Evolutionary conservation across 2,888 invertebrate genomes (phyloP).

Genomic region (Spodoptera picta): DNA sequence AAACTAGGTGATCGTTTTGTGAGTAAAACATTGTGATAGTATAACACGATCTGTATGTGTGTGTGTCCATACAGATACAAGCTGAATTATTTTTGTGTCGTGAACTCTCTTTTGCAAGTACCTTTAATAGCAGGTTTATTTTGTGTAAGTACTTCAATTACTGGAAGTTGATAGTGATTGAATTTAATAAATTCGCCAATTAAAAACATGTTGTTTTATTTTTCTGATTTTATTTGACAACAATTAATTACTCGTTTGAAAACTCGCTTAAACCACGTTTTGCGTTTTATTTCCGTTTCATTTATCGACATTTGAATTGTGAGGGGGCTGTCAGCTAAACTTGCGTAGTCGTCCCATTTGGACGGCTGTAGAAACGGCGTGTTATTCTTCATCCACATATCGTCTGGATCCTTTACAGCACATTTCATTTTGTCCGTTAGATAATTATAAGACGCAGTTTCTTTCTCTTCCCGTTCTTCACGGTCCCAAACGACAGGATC

Average conservation of each 20-base stretch:
- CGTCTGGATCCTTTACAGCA: slow-evolving; percentile 23
- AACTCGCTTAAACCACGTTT: slow-evolving; percentile 67
- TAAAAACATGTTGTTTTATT: slow-evolving; percentile 75
- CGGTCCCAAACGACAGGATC: slow-evolving; percentile 65
- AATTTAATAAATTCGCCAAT: slow-evolving; percentile 88
- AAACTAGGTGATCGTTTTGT: slow-evolving; percentile 58
- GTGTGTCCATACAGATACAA: slow-evolving; percentile 68
- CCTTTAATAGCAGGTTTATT: slow-evolving; percentile 79
- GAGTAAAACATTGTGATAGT: slow-evolving; percentile 75
- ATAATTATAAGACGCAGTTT: slow-evolving; percentile 49
- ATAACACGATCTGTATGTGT: slow-evolving; percentile 67
- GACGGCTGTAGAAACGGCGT: slow-evolving; percentile 67
- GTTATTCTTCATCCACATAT: slow-evolving; percentile 63
- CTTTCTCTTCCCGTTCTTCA: slow-evolving; percentile 49
- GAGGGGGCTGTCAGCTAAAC: slow-evolving; percentile 62
- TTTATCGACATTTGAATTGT: slow-evolving; percentile 69
- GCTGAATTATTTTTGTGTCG: slow-evolving; percentile 70
- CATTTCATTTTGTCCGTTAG: slow-evolving; percentile 27
- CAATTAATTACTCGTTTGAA: slow-evolving; percentile 70
- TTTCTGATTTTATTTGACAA: slow-evolving; percentile 67
- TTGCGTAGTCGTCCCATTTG: slow-evolving; percentile 66
- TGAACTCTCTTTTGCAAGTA: slow-evolving; percentile 76
- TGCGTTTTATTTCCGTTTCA: slow-evolving; percentile 56
- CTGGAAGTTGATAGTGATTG: slow-evolving; percentile 86
- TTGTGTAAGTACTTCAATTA: slow-evolving; percentile 84